Percentiles rank a stretch among this genome's conserved stretches.
phyloP scores from a whole-genome alignment of 2,113 vertebrate genomes.

The Gallinago paraguaiae region DNA sequence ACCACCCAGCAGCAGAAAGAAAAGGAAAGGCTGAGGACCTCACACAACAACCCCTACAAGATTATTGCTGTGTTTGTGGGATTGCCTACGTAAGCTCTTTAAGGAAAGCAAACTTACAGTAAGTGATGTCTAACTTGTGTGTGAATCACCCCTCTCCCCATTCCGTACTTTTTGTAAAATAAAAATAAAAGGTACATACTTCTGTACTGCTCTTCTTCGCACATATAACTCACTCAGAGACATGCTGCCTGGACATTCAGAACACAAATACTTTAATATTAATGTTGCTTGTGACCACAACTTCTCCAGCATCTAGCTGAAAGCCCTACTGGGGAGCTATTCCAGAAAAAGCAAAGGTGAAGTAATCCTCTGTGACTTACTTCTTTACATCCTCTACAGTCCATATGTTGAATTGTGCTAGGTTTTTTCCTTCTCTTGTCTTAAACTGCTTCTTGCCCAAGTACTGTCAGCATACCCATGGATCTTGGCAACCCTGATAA shows the following conservation, averaged over 20 bases:
- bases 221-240: background rate
- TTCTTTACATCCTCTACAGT: background rate
- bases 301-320: background rate
- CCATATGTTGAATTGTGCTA: background rate
- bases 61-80: background rate
- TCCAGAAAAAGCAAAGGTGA: background rate
- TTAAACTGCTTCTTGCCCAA: background rate
- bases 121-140: background rate
- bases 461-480: background rate
- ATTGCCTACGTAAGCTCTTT: constrained; percentile 6
- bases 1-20: background rate
- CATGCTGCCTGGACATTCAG: background rate
- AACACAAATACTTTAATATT: background rate
- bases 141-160: background rate
- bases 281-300: background rate
- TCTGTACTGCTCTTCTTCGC: background rate
- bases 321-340: background rate
- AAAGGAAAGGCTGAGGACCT: background rate
- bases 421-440: background rate
- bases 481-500: background rate
- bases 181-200: background rate
- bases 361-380: background rate
- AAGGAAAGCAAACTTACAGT: constrained; percentile 2
- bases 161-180: background rate
- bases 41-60: background rate